Conservation (phyloP, 2,888 invertebrate species). For the Leptinotarsa peninsularis region DNA sequence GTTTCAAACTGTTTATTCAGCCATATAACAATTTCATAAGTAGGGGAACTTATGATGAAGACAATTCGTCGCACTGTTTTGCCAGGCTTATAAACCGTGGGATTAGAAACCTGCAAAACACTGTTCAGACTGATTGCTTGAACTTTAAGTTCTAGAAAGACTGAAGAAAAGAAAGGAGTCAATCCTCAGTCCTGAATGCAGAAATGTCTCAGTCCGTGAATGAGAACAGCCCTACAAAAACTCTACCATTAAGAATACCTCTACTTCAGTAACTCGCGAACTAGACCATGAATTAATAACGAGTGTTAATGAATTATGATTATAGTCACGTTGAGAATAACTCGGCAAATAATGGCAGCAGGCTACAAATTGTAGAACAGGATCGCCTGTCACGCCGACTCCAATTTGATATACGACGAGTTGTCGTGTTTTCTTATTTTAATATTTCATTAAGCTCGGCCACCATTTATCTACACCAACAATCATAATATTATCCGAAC, state of each 20-base stretch:
- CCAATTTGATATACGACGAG: constrained; percentile 38
- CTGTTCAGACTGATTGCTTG: too few relatives aligned
- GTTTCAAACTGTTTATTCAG: too few relatives aligned
- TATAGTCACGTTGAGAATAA: constrained; percentile 22
- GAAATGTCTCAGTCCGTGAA: background rate
- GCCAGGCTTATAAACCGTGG: too few relatives aligned
- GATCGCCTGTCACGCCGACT: constrained; percentile 25
- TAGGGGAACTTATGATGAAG: too few relatives aligned
- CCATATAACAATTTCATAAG: too few relatives aligned
- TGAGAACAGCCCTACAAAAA: background rate
- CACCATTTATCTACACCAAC: constrained; percentile 32
- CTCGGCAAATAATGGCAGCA: constrained; percentile 30
- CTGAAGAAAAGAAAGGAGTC: too few relatives aligned
- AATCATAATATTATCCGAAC: constrained; percentile 35
- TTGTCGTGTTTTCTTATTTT: constrained; percentile 44
- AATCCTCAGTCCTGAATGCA: too few relatives aligned
- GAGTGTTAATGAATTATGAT: constrained; percentile 14
- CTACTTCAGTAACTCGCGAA: background rate
- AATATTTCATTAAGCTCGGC: constrained; percentile 39
- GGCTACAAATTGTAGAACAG: constrained; percentile 36
- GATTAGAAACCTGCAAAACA: too few relatives aligned
- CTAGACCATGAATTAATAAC: constrained; percentile 7
- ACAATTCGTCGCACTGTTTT: too few relatives aligned
- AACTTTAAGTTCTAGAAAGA: too few relatives aligned
- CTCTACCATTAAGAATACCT: background rate